Evolutionary conservation across 2,797 vertebrate genomes (phyloP).

Genomic region (Enteromius thamalakanensis): DNA sequence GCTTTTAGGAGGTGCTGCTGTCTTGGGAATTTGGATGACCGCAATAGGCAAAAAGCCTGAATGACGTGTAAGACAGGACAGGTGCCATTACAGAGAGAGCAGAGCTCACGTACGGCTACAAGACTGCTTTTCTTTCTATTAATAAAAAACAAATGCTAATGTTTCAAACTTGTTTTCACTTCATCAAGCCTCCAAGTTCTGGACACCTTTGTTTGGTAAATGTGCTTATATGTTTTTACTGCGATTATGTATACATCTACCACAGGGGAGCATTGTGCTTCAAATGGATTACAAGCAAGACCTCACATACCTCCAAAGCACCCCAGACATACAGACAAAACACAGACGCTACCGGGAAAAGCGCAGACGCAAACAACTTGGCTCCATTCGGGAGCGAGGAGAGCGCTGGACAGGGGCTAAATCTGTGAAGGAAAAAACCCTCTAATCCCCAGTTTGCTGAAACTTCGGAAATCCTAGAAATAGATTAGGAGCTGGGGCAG

Average conservation of each 20-base stretch:
- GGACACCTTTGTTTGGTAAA: neutral
- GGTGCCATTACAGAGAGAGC: constrained; percentile 41
- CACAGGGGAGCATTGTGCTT: constrained; percentile 45
- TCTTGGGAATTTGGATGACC: constrained; percentile 31
- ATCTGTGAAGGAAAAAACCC: constrained; percentile 67
- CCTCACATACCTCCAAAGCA: constrained; percentile 49
- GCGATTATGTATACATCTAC: constrained; percentile 34
- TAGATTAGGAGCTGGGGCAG: constrained; percentile 80
- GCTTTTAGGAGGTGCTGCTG: constrained; percentile 51
- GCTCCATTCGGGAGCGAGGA: constrained; percentile 57
- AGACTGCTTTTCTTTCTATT: neutral
- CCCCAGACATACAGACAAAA: constrained; percentile 46
- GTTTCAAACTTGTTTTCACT: neutral
- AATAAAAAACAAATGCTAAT: constrained; percentile 8
- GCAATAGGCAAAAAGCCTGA: constrained; percentile 18
- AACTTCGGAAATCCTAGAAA: constrained; percentile 83
- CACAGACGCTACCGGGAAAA: constrained; percentile 66
- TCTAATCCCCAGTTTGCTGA: constrained; percentile 85
- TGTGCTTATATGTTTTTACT: constrained; percentile 49
- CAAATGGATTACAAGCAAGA: constrained; percentile 47
- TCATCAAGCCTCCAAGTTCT: neutral
- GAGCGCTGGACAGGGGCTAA: constrained; percentile 49
- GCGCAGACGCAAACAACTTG: constrained; percentile 75
- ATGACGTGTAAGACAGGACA: constrained; percentile 32
- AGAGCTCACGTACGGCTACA: neutral